phyloP scores from a whole-genome alignment of 2,888 invertebrate genomes.

The Trachelus iudaicus region DNA sequence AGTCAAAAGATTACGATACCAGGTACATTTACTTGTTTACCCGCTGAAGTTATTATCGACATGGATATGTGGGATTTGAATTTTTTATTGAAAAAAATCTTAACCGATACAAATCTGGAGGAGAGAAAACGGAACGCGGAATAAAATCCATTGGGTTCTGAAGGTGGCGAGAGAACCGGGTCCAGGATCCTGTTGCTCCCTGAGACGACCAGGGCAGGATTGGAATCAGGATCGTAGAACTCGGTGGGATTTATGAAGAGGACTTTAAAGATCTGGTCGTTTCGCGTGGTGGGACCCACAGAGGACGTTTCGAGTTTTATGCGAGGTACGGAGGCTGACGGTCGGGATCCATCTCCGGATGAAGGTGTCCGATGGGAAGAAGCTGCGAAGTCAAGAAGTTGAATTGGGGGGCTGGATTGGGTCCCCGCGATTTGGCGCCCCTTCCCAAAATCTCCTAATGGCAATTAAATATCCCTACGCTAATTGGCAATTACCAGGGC shows the following conservation, averaged over 20 bases:
- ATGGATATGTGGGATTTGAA: too few species aligned
- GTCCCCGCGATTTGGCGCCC: not conserved
- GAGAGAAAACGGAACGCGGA: not conserved
- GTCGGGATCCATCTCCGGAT: not conserved
- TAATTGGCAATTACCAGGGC: conserved; percentile 65
- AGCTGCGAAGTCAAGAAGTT: not conserved
- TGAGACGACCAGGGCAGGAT: not conserved
- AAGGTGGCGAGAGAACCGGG: not conserved
- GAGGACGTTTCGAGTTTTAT: not conserved
- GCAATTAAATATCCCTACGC: conserved; percentile 64
- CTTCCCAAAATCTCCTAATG: conserved; percentile 35
- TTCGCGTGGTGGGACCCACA: not conserved
- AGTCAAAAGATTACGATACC: not conserved
- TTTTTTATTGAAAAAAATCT: too few species aligned
- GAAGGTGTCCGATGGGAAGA: not conserved
- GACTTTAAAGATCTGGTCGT: not conserved
- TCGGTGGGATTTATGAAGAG: not conserved
- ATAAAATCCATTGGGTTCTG: not conserved
- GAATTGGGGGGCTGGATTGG: not conserved
- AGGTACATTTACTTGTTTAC: not conserved
- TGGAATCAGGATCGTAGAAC: not conserved
- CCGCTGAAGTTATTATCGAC: not conserved
- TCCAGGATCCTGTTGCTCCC: not conserved
- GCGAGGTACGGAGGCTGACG: not conserved
- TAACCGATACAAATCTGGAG: not conserved